phyloP scores from a whole-genome alignment of 2,888 invertebrate species.

The Anaspis maculata region DNA sequence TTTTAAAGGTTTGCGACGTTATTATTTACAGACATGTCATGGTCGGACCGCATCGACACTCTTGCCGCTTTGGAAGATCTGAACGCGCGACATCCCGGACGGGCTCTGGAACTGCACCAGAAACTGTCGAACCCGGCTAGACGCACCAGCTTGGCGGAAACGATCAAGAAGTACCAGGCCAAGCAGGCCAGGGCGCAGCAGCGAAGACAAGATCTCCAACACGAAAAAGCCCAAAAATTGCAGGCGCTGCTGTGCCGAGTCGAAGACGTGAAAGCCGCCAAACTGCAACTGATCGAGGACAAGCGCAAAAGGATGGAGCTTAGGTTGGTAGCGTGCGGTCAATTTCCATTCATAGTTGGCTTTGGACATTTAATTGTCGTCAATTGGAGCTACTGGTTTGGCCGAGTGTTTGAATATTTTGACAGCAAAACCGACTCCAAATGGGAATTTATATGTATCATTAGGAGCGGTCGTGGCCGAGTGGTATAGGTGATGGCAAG shows the following conservation, averaged over 20 bases:
- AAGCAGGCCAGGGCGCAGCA: slow-evolving; percentile 89
- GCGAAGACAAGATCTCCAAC: slow-evolving; percentile 71
- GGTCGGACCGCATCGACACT: slow-evolving; percentile 79
- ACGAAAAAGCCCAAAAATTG: slow-evolving; percentile 76
- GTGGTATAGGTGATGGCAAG: too few species aligned
- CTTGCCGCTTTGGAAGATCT: slow-evolving; percentile 68
- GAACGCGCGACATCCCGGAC: slow-evolving; percentile 83
- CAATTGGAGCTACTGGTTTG: too few species aligned
- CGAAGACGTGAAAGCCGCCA: slow-evolving; percentile 74
- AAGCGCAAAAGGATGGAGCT: slow-evolving; percentile 67
- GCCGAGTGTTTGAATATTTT: too few species aligned
- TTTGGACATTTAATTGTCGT: too few species aligned
- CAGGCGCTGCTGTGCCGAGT: slow-evolving; percentile 81
- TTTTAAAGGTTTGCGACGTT: too few species aligned
- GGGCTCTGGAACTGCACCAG: slow-evolving; percentile 87
- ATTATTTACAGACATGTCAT: slow-evolving; percentile 58
- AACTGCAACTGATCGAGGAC: slow-evolving; percentile 78
- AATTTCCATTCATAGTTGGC: slow-evolving; percentile 12
- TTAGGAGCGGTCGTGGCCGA: too few species aligned
- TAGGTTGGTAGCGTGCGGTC: slow-evolving; percentile 21
- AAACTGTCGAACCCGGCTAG: slow-evolving; percentile 87
- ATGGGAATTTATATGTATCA: too few species aligned
- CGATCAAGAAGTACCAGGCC: slow-evolving; percentile 70
- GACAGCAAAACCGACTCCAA: too few species aligned
- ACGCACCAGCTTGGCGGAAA: slow-evolving; percentile 76